Evolutionary conservation across 2,113 vertebrate genomes (phyloP).

Genomic region (Arothron firmamentum): DNA sequence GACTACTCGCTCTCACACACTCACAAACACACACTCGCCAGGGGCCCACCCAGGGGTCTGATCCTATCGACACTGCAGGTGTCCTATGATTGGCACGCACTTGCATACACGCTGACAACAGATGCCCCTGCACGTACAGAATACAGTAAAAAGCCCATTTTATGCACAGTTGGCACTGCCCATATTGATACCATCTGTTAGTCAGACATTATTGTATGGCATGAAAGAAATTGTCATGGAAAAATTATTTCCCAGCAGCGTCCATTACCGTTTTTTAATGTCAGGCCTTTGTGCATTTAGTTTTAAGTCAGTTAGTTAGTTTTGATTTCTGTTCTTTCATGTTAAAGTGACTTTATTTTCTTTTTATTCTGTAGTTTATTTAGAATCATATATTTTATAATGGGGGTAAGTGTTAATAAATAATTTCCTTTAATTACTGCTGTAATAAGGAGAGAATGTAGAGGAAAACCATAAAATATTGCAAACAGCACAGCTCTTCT

Average conservation of each 20-base stretch:
- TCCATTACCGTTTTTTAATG: too few relatives aligned
- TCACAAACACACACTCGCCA: neutral
- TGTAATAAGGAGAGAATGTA: too few relatives aligned
- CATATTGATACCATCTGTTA: slow-evolving; percentile 61
- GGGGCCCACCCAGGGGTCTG: slow-evolving; percentile 21
- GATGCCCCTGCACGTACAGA: slow-evolving; percentile 31
- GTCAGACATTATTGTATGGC: slow-evolving; percentile 1
- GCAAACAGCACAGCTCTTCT: too few relatives aligned
- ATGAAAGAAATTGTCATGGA: slow-evolving; percentile 8
- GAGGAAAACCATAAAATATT: neutral
- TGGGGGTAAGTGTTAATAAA: too few relatives aligned
- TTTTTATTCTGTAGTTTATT: too few relatives aligned
- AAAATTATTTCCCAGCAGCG: too few relatives aligned
- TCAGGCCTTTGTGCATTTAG: too few relatives aligned
- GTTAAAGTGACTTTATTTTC: too few relatives aligned
- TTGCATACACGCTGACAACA: slow-evolving; percentile 30
- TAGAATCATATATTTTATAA: too few relatives aligned
- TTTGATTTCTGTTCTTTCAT: too few relatives aligned
- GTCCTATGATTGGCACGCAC: slow-evolving; percentile 37
- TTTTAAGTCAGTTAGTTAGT: too few relatives aligned
- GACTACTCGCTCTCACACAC: neutral
- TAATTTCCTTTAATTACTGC: too few relatives aligned
- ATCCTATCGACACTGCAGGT: slow-evolving; percentile 41
- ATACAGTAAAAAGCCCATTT: slow-evolving; percentile 32
- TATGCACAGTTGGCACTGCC: slow-evolving; percentile 38